Base-by-base conservation (phyloP, 1,140 invertebrate species). In the Saxidomus purpurata region DNA sequence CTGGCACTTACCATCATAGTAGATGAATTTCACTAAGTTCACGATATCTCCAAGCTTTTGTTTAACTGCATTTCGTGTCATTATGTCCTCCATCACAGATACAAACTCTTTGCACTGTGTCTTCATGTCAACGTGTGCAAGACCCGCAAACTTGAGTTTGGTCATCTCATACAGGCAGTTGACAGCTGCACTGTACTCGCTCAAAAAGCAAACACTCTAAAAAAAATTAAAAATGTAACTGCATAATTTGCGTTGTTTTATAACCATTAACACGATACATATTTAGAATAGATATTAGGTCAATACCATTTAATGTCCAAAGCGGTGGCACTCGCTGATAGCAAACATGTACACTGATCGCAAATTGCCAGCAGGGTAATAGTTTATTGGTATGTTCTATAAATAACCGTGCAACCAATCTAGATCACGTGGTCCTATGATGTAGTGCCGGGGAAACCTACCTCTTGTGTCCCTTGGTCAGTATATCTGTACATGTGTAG, bases 401-500 rank as follows among this genome's bases (percentile, higher is more conserved):
- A n/a, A n/a, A n/a, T n/a, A n/a, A n/a, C n/a, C n/a, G n/a, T n/a
- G n/a, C n/a, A n/a, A n/a, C n/a, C n/a, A n/a, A n/a, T n/a, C n/a
- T n/a, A n/a, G n/a, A n/a, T n/a, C n/a, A n/a, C n/a, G n/a, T n/a
- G n/a, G n/a, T n/a, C n/a, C n/a, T n/a, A n/a, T n/a, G n/a, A n/a
- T n/a, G n/a, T n/a, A n/a, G n/a, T n/a, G n/a, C n/a, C n/a, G n/a
- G n/a, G 22, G 8, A 55, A 22, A 55, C n/a, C n/a, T 55, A 55
- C 52, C 15, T 55, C n/a, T 11, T 19, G 15, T 15, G 52, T 55
- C n/a, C n/a, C 19, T 55, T 11, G 52, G 52, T 74, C 69, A 1
- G 69, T 74, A 40, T 74, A 74, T 74, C 22, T 74, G n/a, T 74
- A 74, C 69, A 74, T 74, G 36, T 40, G 69, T 40, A 74, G 6